Evolutionary conservation across 1,140 invertebrate genomes (phyloP), one percentile per base, ranked within the genome.

Genomic region (Euwallacea similis): DNA sequence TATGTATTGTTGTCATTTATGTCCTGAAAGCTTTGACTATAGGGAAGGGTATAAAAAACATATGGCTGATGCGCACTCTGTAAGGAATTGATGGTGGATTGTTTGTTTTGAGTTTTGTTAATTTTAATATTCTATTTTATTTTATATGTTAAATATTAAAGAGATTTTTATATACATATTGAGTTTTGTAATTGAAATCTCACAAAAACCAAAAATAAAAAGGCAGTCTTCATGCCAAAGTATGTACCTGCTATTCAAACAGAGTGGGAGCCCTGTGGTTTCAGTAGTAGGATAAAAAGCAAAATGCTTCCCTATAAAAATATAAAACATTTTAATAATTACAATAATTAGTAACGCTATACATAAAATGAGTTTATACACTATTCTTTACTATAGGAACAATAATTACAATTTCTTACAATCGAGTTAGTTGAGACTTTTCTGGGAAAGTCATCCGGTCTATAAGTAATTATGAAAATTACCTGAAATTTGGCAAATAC

Each of bases 41-140:
- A 82, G 87, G 44, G 87, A 89, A 75, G 86, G 85, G 21, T 89
- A 86, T 74, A 88, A 88, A 79, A 85, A 86, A 72, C 88, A 89
- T 73, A 88, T 89, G 87, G 86, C 85, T 81, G 83, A 86, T 66
- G 85, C 82, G 73, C 88, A 89, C 80, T 86, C 86, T 73, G 84
- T 87, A 73, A 82, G 86, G 78, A 87, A 87, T 82, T 88, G 66
- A 73, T 33, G 15, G 54, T 13, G 42, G 47, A 59, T 16, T 64
- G 53, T 9, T 47, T 71, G 16, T 10, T 64, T 69, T 41, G 33
- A 16, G n/a, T 63, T 64, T 64, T 50, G 69, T 64, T 71, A 56
- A 64, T 55, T 15, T 64, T 71, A 55, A 71, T 71, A 63, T 63
- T 15, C 11, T 63, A 59, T 71, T 55, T 69, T 69, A 69, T 69